Percentiles rank a stretch among this genome's conserved stretches.
These are phyloP conservation scores for Folsomia manolachei DNA, from an alignment of 2,888 invertebrate genomes.

Conservation along the genomic window DNA sequence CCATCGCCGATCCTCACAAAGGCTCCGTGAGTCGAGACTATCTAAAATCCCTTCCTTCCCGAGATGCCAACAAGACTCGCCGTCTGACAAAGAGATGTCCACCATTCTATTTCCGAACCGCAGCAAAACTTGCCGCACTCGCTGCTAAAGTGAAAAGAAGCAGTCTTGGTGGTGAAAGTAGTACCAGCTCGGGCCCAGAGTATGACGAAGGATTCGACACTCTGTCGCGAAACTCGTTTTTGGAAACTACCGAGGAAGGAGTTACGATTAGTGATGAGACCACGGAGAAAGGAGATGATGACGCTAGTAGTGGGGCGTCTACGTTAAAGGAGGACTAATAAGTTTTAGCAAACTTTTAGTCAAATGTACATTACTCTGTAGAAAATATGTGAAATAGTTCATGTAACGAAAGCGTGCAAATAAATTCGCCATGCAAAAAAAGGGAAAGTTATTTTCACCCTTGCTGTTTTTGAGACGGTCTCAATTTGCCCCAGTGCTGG, in stretches of 20 bases:
- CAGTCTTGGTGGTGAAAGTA: not conserved
- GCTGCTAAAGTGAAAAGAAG: constrained; percentile 20
- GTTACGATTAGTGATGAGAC: not conserved
- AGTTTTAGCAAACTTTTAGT: no score
- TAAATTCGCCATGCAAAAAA: no score
- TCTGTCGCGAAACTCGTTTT: not conserved
- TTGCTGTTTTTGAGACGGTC: no score
- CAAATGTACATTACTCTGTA: no score
- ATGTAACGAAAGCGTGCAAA: no score
- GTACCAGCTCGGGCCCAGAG: not conserved
- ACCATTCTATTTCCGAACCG: constrained; percentile 45
- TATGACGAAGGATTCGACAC: not conserved
- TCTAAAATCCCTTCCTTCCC: constrained; percentile 66
- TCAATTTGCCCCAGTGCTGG: no score
- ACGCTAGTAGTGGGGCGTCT: not conserved
- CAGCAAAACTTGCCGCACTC: constrained; percentile 47
- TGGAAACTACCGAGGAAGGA: not conserved
- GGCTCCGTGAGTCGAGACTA: constrained; percentile 63
- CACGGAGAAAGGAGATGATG: not conserved
- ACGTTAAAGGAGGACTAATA: not conserved
- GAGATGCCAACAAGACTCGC: constrained; percentile 60
- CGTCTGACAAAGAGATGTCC: constrained; percentile 27
- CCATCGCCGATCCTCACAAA: constrained; percentile 62
- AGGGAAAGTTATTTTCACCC: no score
- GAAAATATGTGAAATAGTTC: no score